Evolutionary conservation across 2,888 invertebrate genomes (phyloP), one percentile per base, ranked within the genome.

Genomic region (Aporophyla lueneburgensis): DNA sequence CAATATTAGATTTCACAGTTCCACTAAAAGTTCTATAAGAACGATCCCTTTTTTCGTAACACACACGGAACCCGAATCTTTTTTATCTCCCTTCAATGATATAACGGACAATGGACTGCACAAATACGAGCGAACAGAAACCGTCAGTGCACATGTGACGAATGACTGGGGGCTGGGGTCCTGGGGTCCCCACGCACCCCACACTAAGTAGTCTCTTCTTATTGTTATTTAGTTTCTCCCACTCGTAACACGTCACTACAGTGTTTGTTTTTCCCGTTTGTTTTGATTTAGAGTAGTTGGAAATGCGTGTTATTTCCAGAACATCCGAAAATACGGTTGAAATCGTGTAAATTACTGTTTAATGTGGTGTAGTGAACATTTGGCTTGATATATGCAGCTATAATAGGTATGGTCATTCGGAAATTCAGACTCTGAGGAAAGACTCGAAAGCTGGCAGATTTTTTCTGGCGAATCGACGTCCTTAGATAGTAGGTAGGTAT

Each of bases 111-210:
- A 83, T 86, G 76, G 87, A 65, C 76, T 78, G 75, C 74, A 63
- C 79, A 67, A 76, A 87, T 78, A 76, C 67, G 66, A 73, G 70
- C 65, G 76, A 79, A 76, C 71, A 82, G 61, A 10, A 46, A 58
- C 86, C 87, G 89, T 88, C 88, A 86, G 80, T 89, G 91, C 89
- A 89, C 87, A 89, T 89, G 91, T 92, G 91, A 93, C 91, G 91
- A 89, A 92, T 92, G 89, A 88, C 89, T 78, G 81, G 91, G 91
- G 90, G 89, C 83, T 70, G 77, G 89, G 90, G 91, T 72, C 66
- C 75, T 19, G 69, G 78, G 83, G 77, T 80, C 53, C n/a, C 80
- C 77, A 79, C 80, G 78, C 84, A 82, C 88, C 88, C 89, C 71
- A 71, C 81, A 54, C 66, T 85, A 84, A 85, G 86, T 82, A 87